These are phyloP conservation scores for Acrobasis consociella DNA, from an alignment of 2,888 invertebrate genomes.

Conservation along the genomic window DNA sequence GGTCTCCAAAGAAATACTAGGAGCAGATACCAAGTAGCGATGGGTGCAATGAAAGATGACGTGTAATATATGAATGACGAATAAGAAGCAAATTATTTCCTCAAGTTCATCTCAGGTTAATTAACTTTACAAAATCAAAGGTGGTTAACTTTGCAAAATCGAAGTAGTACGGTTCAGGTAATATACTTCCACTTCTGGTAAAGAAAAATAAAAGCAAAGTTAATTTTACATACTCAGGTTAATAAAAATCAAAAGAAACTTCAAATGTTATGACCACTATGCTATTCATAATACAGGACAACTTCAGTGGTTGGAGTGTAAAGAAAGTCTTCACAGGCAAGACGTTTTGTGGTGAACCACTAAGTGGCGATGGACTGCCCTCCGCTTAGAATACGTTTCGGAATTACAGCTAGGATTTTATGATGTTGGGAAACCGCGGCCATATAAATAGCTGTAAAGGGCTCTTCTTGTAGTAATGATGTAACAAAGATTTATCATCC, in stretches of 20 bases:
- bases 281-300: conserved; percentile 32
- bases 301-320: conserved; percentile 48
- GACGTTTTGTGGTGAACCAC: conserved; percentile 64
- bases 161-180: too few species aligned
- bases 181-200: too few species aligned
- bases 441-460: conserved; percentile 41
- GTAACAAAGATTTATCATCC: conserved; percentile 4
- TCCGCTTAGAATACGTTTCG: conserved; percentile 47
- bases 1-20: too few species aligned
- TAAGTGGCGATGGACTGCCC: conserved; percentile 52
- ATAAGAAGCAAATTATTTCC: too few species aligned
- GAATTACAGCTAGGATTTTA: conserved; percentile 49
- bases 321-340: conserved; percentile 54
- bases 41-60: too few species aligned
- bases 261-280: conserved; percentile 4
- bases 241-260: background rate
- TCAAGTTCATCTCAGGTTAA: too few species aligned
- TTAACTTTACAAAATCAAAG: too few species aligned
- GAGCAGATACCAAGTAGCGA: too few species aligned
- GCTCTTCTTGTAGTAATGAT: conserved; percentile 21
- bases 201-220: background rate
- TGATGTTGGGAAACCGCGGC: conserved; percentile 46
- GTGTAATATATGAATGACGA: too few species aligned
- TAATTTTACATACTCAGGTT: background rate
- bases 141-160: too few species aligned